Conservation (phyloP, 2,888 invertebrate species). For the Drosophila greeni region DNA sequence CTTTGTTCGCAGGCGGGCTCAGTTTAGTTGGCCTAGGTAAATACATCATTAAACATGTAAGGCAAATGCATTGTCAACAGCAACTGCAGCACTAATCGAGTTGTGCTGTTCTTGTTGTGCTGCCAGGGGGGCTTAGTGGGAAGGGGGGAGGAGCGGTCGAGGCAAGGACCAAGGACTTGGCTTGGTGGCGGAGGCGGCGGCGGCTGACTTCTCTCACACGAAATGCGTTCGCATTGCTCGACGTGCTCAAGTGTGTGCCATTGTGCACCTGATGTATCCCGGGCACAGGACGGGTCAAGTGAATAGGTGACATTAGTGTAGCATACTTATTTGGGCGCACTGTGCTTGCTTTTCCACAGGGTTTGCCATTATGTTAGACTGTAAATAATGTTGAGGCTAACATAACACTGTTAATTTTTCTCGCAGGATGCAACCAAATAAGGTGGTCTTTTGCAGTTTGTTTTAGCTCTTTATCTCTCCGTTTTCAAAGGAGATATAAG, state of each 20-base stretch:
- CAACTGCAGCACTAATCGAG: constrained; percentile 57
- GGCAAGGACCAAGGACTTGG: constrained; percentile 19
- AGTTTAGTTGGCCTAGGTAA: constrained; percentile 71
- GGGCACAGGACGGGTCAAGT: constrained; percentile 7
- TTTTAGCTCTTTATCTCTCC: background rate
- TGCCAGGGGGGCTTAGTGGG: background rate
- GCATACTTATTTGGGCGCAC: background rate
- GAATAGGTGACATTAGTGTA: background rate
- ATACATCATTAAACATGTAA: constrained; percentile 72
- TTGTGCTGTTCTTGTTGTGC: constrained; percentile 35
- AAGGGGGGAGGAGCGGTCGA: background rate
- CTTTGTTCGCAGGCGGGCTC: constrained; percentile 31
- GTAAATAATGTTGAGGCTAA: background rate
- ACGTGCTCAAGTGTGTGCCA: constrained; percentile 69
- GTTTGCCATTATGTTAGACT: too few species aligned
- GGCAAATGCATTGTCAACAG: constrained; percentile 69
- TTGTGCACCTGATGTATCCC: constrained; percentile 21
- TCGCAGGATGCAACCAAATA: background rate
- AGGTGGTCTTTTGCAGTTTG: background rate
- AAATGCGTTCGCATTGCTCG: constrained; percentile 33
- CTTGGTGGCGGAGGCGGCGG: constrained; percentile 23
- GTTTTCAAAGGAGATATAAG: background rate
- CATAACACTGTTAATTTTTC: background rate
- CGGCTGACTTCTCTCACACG: constrained; percentile 30
- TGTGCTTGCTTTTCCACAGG: background rate